Conservation (phyloP, 2,113 vertebrate genomes). For the Sceloporus undulatus region DNA sequence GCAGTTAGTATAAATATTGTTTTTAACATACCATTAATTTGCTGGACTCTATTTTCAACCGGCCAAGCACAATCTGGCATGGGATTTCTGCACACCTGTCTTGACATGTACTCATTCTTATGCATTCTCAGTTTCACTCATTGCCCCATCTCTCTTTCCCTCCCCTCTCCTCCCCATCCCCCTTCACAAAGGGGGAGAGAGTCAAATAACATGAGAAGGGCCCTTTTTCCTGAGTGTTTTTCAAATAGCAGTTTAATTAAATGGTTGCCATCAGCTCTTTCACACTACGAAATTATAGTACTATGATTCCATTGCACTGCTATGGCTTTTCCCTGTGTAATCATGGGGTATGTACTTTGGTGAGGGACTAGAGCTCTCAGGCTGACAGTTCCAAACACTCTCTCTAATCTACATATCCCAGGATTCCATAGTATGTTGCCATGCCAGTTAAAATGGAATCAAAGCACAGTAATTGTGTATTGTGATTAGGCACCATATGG, state of each 20-base stretch:
- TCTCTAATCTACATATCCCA: too few relatives aligned
- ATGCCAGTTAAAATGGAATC: too few relatives aligned
- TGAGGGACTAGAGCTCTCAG: too few relatives aligned
- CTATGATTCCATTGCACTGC: too few relatives aligned
- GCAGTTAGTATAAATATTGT: background rate
- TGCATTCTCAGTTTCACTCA: background rate
- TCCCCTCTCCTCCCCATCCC: background rate
- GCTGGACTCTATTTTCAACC: constrained; percentile 19
- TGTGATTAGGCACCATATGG: background rate
- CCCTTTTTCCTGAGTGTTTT: background rate
- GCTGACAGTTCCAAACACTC: too few relatives aligned
- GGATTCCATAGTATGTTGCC: too few relatives aligned
- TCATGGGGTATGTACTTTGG: too few relatives aligned
- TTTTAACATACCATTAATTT: constrained; percentile 35
- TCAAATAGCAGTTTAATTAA: background rate
- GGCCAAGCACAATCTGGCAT: background rate
- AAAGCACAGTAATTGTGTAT: too few relatives aligned
- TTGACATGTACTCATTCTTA: constrained; percentile 15
- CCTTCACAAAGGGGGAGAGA: background rate
- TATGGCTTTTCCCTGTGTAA: too few relatives aligned
- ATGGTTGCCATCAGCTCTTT: too few relatives aligned
- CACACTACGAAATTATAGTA: too few relatives aligned
- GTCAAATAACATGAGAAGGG: background rate
- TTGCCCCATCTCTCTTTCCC: background rate
- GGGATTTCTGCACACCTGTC: background rate